These are phyloP conservation scores for Phyllostomus hastatus DNA, from an alignment of 2,113 vertebrate species.

Conservation along the genomic window DNA sequence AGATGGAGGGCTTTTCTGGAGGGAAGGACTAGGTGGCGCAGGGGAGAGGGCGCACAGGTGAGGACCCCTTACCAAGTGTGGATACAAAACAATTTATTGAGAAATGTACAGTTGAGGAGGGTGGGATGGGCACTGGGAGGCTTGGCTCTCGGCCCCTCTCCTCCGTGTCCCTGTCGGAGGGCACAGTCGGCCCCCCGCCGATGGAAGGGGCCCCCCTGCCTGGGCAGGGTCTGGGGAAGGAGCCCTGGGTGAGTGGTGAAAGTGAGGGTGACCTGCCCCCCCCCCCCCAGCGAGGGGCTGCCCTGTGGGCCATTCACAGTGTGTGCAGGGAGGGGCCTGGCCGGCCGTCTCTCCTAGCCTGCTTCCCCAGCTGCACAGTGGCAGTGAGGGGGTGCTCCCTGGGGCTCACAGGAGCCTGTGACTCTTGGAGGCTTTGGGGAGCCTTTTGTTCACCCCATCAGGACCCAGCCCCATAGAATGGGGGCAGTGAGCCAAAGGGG, in stretches of 20 bases:
- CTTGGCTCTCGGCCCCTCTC: not conserved
- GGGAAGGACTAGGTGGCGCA: not conserved
- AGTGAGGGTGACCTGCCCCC: too few species aligned
- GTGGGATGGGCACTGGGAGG: not conserved
- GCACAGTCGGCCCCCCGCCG: not conserved
- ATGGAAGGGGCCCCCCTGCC: not conserved
- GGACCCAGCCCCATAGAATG: not conserved
- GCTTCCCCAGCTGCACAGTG: not conserved
- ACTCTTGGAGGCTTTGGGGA: not conserved
- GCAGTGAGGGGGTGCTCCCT: not conserved
- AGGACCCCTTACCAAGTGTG: not conserved
- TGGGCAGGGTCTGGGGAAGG: not conserved
- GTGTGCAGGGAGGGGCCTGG: too few species aligned
- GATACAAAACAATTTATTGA: slow-evolving; percentile 69
- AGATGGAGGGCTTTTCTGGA: not conserved
- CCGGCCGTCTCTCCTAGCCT: not conserved
- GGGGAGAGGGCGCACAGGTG: not conserved
- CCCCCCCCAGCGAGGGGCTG: not conserved
- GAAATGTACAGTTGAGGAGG: not conserved
- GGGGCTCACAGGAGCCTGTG: not conserved
- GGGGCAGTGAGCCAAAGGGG: not conserved
- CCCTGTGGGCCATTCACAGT: not conserved
- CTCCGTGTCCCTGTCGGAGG: not conserved
- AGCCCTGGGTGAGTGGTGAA: not conserved
- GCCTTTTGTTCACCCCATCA: not conserved